Base-by-base conservation (phyloP, 2,113 vertebrate species). In the Perca schrenkii region DNA sequence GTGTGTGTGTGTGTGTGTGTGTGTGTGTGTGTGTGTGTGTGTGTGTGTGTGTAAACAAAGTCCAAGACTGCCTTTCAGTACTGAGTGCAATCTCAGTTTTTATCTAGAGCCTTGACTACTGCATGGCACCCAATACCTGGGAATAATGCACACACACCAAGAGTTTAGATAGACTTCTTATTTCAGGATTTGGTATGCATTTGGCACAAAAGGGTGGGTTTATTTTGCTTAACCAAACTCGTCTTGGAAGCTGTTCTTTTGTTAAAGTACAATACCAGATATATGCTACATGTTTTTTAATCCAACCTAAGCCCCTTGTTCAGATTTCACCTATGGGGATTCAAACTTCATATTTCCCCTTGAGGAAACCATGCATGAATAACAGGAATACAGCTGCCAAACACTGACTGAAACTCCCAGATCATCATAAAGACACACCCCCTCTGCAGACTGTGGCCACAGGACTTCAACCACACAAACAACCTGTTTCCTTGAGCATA, bases 301-400 rank as follows among this genome's bases (percentile, higher is more conserved):
- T 43, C 4, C 22, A 53, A 25, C 1, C 53, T 12, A 19, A 0
- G 12, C 34, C 14, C 7, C 34, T 11, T 16, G 14, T 70, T 58
- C 12, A 2, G 4, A 52, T 31, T 66, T 58, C 40, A 50, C 31
- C 1, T 25, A 3, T 50, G 36, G 19, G 13, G 54, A 53, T 46
- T 25, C 28, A 74, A 54, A 46, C 57, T 16, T 60, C 15, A 72
- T 46, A 17, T 52, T 53, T 63, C 47, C 19, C 36, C 16, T 31
- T 43, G 12, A 52, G 50, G 28, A 58, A 58, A 28, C 28, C 65
- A n/a, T 52, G 50, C 58, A n/a, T 64, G 71, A 71, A 63, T 12
- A 64, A 64, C 6, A 47, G n/a, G 3, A 61, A 21, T 46, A 4
- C 19, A 17, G 50, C 14, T 54, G 25, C 10, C 25, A 36, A 28